phyloP scores from a whole-genome alignment of 2,797 vertebrate species.

The Rhinichthys osculus region DNA sequence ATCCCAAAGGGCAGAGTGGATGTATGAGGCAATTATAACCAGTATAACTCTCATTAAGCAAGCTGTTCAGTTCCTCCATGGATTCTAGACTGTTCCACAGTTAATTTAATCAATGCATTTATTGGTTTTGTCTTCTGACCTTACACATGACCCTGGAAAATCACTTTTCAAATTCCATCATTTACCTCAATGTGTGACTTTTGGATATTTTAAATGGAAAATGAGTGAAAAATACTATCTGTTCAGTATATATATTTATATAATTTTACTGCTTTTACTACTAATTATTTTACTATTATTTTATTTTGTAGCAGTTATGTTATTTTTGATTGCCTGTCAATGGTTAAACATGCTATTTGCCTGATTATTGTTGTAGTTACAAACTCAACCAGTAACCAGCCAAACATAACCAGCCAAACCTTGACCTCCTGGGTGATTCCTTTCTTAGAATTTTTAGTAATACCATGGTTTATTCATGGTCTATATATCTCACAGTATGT shows the following conservation, averaged over 20 bases:
- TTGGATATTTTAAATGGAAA: background rate
- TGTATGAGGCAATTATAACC: slow-evolving; percentile 30
- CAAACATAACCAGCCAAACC: background rate
- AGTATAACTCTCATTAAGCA: slow-evolving; percentile 28
- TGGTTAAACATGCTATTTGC: background rate
- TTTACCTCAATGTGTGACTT: background rate
- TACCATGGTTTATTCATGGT: background rate
- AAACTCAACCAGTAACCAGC: background rate
- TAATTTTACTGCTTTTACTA: background rate
- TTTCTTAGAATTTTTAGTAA: background rate
- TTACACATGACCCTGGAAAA: slow-evolving; percentile 1
- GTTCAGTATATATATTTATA: no score
- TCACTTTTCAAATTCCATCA: background rate
- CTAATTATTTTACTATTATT: background rate
- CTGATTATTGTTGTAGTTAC: background rate
- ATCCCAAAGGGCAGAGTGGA: slow-evolving; percentile 29
- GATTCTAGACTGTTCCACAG: background rate
- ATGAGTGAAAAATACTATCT: background rate
- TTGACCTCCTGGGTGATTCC: background rate
- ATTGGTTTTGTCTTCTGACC: background rate
- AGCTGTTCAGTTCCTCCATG: background rate
- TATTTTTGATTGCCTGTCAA: background rate
- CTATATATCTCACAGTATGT: background rate
- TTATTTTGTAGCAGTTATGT: background rate
- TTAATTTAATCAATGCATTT: background rate